A percentile compares a stretch with the other conserved stretches of the same genome.
Evolutionary conservation across 2,888 invertebrate genomes (phyloP).

Genomic region (Hypena proboscidalis): DNA sequence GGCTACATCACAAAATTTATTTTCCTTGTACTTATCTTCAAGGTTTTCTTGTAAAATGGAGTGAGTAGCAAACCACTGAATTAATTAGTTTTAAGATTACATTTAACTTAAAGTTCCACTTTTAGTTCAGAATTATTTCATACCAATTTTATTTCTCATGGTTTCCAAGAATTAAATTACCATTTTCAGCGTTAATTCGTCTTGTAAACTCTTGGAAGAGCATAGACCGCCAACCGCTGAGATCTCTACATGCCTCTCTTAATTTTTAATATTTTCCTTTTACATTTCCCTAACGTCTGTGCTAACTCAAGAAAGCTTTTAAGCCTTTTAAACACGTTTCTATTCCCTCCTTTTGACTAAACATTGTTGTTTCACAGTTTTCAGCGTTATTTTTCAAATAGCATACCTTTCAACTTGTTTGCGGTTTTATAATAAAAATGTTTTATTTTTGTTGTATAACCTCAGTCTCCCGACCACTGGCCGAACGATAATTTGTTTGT

Average conservation of each 20-base stretch:
- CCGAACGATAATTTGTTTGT: constrained; percentile 24
- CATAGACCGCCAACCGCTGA: constrained; percentile 9
- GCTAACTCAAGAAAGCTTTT: constrained; percentile 45
- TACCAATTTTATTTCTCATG: too few relatives aligned
- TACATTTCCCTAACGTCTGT: constrained; percentile 41
- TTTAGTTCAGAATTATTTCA: neutral
- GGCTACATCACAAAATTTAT: constrained; percentile 30
- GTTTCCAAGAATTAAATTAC: neutral
- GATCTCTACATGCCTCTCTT: constrained; percentile 20
- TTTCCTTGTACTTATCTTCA: constrained; percentile 13
- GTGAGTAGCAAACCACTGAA: neutral
- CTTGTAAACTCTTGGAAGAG: neutral
- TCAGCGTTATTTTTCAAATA: constrained; percentile 7
- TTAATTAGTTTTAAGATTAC: constrained; percentile 5
- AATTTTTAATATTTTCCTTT: constrained; percentile 42
- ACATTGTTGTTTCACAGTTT: constrained; percentile 19
- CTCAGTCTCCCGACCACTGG: constrained; percentile 7
- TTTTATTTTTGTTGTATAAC: constrained; percentile 6
- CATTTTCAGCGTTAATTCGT: neutral
- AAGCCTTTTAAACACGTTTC: constrained; percentile 43
- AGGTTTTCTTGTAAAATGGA: constrained; percentile 7
- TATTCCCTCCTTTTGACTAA: constrained; percentile 25
- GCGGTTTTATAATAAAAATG: constrained; percentile 1
- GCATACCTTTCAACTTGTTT: neutral
- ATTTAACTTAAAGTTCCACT: neutral